Evolutionary conservation across 2,888 invertebrate species (phyloP).

Genomic region (Altica lythri): DNA sequence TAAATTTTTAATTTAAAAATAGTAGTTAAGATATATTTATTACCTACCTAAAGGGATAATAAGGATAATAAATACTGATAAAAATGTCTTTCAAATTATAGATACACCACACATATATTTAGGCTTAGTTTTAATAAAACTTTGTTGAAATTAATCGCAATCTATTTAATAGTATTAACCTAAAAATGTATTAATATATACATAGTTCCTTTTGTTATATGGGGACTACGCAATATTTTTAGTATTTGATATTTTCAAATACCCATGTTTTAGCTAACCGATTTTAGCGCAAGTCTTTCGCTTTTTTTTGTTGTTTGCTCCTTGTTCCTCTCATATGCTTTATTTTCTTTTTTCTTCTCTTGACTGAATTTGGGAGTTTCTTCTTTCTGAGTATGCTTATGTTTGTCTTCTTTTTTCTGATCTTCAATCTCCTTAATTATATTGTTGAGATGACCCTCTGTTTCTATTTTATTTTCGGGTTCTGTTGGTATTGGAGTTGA

Average conservation of each 20-base stretch:
- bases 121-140: no score
- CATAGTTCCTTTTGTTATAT: no score
- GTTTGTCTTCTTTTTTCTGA: not conserved
- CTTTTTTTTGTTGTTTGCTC: constrained; percentile 22
- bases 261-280: not conserved
- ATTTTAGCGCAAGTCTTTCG: not conserved
- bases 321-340: not conserved
- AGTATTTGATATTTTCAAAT: no score
- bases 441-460: not conserved
- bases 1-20: no score
- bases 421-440: not conserved
- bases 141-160: no score
- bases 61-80: no score
- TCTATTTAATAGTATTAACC: no score
- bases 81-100: no score
- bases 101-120: not conserved
- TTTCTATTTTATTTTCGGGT: not conserved
- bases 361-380: not conserved
- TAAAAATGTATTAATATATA: no score
- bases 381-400: not conserved
- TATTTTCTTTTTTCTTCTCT: constrained; percentile 1
- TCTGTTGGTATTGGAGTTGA: not conserved
- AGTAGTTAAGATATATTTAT: no score
- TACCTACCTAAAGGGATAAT: no score
- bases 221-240: not conserved